Evolutionary conservation across 37 sponge, comb jelly and placozoan genomes (phyloP), one percentile per base, ranked within the genome.

Genomic region (Theonella swinhoei): DNA sequence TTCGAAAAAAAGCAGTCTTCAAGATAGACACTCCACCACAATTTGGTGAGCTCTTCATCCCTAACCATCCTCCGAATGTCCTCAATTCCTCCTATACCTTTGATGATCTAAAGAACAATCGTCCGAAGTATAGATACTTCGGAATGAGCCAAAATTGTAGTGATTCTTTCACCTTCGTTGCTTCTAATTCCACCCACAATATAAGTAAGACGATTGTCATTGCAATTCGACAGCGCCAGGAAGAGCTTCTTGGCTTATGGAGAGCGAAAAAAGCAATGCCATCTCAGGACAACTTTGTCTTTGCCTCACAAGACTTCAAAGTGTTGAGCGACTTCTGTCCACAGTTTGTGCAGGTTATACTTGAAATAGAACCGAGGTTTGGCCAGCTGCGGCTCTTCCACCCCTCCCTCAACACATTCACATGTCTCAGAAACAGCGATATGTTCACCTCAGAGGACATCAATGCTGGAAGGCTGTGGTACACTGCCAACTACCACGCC

Each of bases 391-490:
- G 39, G 20, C 66, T 76, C 9, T 30, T 61, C n/a, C 69, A 80
- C 60, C 37, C 29, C 40, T 5, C 31, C 42, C 54, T 34, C 69
- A 65, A 75, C 42, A 69, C 75, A 68, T 32, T 41, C 23, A 0
- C 39, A 33, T 59, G 67, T 40, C 76, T 87, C 30, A 8, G 22
- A 25, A 42, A 31, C 3, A 67, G 67, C 66, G 39, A 70, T 47
- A 80, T 24, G 23, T 87, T 87, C 70, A 76, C 70, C 2, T 76
- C 76, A 5, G 30, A 41, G 37, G 88, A 87, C 39, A 36, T 87
- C 25, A 5, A 75, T 0, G 19, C 34, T 29, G 88, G 88, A 24
- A 43, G 60, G 22, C 37, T 87, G 24, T 31, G 25, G 19, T 87
- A 87, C 38, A 43, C 41, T 7, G 54, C 54, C 54, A 47, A 14